Base-by-base conservation (phyloP, 2,797 vertebrate genomes). In the Delichon dasypus region DNA sequence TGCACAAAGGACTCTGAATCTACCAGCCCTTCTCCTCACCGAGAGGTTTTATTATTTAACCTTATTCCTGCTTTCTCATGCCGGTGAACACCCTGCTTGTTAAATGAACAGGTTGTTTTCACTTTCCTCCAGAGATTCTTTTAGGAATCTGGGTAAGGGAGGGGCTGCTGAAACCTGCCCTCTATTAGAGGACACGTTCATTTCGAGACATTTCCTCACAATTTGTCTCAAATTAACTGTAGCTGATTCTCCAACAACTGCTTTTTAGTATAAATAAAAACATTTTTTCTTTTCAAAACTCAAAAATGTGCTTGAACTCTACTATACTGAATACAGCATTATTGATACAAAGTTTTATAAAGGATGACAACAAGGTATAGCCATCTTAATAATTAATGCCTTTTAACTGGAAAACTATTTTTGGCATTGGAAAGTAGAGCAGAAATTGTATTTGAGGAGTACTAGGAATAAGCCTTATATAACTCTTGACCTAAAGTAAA, bases 401-500 rank as follows among this genome's bases (percentile, higher is more conserved):
- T 95, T 93, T 81, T 66, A 86, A 81, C 58, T 0, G 0, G 36
- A 91, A 89, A 73, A 80, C 77, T 95, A 89, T 92, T 96, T 66
- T 15, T 27, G 68, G 77, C 36, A 16, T 47, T 71, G 55, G 30
- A 95, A 97, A 95, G 74, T 68, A 85, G 88, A 92, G 38, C 91
- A 89, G 72, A 94, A 93, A 85, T 74, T 29, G 70, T 70, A 71
- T 76, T 75, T 73, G 58, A 85, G 72, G 30, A 90, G 53, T 75
- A 65, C 68, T 61, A 88, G 51, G 47, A 90, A 78, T 81, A 91
- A 86, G 53, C 6, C 47, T 90, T 92, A 94, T 20, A 5, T 89
- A 93, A 92, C 47, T 87, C 58, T 9, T 89, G 85, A 91, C 72
- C 72, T 83, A 34, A 82, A 92, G 72, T 64, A 89, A 91, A 88